These are phyloP conservation scores for Nomada flava DNA, from an alignment of 2,888 invertebrate species.

Conservation along the genomic window DNA sequence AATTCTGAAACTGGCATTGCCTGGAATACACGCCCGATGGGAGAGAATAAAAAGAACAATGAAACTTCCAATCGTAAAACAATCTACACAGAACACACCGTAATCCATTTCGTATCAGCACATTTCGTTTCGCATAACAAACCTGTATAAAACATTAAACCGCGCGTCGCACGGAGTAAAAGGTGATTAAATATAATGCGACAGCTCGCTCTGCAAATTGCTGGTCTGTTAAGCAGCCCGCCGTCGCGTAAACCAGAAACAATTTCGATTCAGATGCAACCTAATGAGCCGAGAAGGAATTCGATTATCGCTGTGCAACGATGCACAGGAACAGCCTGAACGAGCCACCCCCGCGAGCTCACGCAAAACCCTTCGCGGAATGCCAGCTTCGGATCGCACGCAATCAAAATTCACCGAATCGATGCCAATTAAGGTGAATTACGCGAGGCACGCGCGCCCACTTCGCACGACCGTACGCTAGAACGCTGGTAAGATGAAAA, in stretches of 20 bases:
- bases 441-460: constrained; percentile 21
- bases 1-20: too few relatives aligned
- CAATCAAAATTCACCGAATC: constrained; percentile 42
- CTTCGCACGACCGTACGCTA: not conserved
- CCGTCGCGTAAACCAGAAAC: not conserved
- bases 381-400: constrained; percentile 21
- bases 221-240: not conserved
- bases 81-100: too few relatives aligned
- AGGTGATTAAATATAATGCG: not conserved
- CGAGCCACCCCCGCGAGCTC: not conserved
- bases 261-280: not conserved
- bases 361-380: constrained; percentile 22
- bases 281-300: constrained; percentile 6
- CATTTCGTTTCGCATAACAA: too few relatives aligned
- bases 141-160: too few relatives aligned
- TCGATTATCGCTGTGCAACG: constrained; percentile 21
- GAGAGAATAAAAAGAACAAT: too few relatives aligned
- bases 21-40: too few relatives aligned
- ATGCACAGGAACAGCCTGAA: not conserved
- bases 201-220: not conserved
- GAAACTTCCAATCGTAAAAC: too few relatives aligned
- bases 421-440: constrained; percentile 37
- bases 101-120: too few relatives aligned
- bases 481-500: not conserved
- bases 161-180: not conserved